Evolutionary conservation across 2,888 invertebrate species (phyloP), one percentile per base, ranked within the genome.

Genomic region (Melanchra persicariae): DNA sequence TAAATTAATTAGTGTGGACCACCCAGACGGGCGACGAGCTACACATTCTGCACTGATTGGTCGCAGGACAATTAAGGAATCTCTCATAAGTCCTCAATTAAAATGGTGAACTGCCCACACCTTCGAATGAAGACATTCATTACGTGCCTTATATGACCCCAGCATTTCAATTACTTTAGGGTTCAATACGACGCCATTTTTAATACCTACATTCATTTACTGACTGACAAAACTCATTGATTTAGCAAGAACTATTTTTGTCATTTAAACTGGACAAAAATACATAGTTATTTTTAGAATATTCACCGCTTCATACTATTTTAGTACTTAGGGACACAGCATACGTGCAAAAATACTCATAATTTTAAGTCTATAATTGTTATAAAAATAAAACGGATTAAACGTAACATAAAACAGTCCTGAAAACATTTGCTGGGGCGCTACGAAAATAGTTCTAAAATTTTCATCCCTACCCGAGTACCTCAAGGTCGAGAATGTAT

Each of bases 41-140:
- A 34, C 49, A 65, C 52, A 62, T 55, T 52, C 59, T 45, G 63
- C 59, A 60, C 59, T 62, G 77, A 68, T 69, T 76, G 69, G 60
- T 69, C 51, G 40, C 47, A 45, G 22, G 34, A 81, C 58, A 65
- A 58, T 59, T 30, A 47, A 54, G 64, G 77, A 69, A 81, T 81
- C 45, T 54, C 55, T 69, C 55, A 58, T 54, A 61, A 26, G 70
- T 57, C 43, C 55, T 34, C 17, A 77, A 64, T 68, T 63, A 63
- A 81, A 76, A 47, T 57, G 30, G 45, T 26, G 43, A 57, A 55
- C 66, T 74, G 51, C 40, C 37, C 74, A 68, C 54, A 71, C 71
- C 71, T 78, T 70, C 43, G 12, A 26, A 49, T 47, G 37, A 51
- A 61, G 45, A 30, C 45, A 58, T 61, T 70, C 26, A 73, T 62